A percentile compares a stretch with the other conserved stretches of the same genome.
Conservation (phyloP, 2,797 vertebrate genomes). For the Setipinna tenuifilis region DNA sequence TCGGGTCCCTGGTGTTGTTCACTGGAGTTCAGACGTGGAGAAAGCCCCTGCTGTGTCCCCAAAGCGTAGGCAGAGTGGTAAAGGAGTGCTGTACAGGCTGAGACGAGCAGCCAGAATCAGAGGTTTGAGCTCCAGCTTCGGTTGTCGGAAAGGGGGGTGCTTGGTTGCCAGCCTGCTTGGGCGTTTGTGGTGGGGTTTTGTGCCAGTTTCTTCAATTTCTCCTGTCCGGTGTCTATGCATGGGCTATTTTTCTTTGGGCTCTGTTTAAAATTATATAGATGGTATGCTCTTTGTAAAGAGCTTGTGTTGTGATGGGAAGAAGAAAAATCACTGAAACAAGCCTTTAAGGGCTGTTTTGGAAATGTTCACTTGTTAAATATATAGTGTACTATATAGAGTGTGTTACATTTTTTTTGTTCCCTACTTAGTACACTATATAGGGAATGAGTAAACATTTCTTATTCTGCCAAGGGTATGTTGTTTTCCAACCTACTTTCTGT, state of each 20-base stretch:
- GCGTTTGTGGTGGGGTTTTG: conserved; percentile 22
- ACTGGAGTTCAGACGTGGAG: conserved; percentile 51
- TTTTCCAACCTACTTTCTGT: not conserved
- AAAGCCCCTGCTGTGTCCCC: conserved; percentile 50
- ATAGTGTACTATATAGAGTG: no score
- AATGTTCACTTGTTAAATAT: no score
- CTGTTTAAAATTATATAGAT: not conserved
- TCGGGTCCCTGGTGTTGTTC: conserved; percentile 52
- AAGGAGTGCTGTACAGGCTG: conserved; percentile 65
- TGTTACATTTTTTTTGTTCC: no score
- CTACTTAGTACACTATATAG: no score
- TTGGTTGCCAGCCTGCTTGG: conserved; percentile 61
- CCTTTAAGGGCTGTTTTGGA: not conserved
- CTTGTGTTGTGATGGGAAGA: not conserved
- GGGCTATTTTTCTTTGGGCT: conserved; percentile 8
- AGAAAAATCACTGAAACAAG: not conserved
- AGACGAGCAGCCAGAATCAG: conserved; percentile 68
- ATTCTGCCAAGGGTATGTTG: no score
- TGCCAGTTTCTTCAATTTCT: not conserved
- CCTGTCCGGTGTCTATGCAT: not conserved
- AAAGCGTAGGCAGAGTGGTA: conserved; percentile 63
- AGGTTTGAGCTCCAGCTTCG: conserved; percentile 79
- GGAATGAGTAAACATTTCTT: no score
- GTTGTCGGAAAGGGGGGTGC: conserved; percentile 44
- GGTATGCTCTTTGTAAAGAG: not conserved